Percentiles rank a stretch among this genome's conserved stretches.
Evolutionary conservation across 2,113 vertebrate genomes (phyloP).

Genomic region (Hippopotamus amphibius): DNA sequence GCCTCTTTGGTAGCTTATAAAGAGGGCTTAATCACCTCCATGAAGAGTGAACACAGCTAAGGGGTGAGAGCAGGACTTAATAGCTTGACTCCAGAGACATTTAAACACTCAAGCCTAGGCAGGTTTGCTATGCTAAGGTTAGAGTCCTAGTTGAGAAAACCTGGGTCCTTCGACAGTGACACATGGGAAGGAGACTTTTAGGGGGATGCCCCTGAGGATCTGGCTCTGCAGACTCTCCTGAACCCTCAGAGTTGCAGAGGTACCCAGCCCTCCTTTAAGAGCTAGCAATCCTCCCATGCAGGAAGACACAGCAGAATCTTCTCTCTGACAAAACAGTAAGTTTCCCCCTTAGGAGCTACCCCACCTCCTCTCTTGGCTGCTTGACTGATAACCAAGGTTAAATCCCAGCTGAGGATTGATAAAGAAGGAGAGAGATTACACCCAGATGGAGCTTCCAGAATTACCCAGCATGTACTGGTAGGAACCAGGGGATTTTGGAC

Average conservation of each 20-base stretch:
- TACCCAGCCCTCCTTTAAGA: neutral
- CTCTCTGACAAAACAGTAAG: neutral
- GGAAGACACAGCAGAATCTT: neutral
- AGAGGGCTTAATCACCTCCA: neutral
- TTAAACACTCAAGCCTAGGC: neutral
- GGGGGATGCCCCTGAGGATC: neutral
- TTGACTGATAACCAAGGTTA: neutral
- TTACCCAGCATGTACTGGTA: neutral
- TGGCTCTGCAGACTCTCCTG: neutral
- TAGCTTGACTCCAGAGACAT: neutral
- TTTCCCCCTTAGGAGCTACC: neutral
- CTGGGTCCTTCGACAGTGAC: neutral
- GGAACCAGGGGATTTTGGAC: neutral
- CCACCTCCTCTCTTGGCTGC: neutral
- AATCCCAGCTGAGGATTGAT: neutral
- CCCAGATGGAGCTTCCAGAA: neutral
- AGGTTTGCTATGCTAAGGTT: neutral
- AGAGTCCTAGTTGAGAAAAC: neutral
- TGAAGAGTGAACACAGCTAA: neutral
- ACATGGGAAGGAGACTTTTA: neutral
- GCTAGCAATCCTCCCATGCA: neutral
- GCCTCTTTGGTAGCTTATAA: neutral
- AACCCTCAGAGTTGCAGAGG: neutral
- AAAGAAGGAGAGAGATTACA: neutral
- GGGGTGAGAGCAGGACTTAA: neutral